Evolutionary conservation across 2,113 vertebrate genomes (phyloP), one percentile per base, ranked within the genome.

Genomic region (Clinocottus analis): DNA sequence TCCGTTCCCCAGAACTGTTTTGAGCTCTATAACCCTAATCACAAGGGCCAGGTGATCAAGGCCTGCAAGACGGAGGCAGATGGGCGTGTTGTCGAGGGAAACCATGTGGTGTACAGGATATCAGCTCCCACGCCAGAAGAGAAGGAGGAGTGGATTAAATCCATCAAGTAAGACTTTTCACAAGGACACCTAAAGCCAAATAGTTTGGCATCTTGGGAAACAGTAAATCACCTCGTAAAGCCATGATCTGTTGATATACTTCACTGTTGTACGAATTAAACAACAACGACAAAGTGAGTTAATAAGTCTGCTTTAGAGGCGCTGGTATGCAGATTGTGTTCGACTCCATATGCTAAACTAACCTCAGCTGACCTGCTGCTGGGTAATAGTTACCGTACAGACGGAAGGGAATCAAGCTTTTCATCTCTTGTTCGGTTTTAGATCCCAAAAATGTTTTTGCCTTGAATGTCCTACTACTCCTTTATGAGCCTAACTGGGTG

Each of bases 121-220:
- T 99, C 98, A 0, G 98, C 98, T 0, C 98, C 98, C 0, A 98
- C 97, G 27, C 97, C 96, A 0, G 98, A 99, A 77, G 98, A 99
- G 87, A 99, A 99, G 84, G 98, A 99, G 10, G 98, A 99, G 87
- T 99, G 98, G 98, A 99, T 99, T 87, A 99, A 99, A 89, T 99
- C 97, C 45, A 99, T 99, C 89, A 98, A 97, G 98, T 99, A 95
- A 96, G 97, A 92, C 69, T 66, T 60, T 14, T 27, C 6, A 27
- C 37, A 33, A 29, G 8, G 5, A 17, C 29, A 66, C 59, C 12
- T 66, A 2, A 16, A 62, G 27, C 23, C 27, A 3, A 9, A 10
- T 9, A 19, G 39, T 47, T 45, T 69, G 66, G 35, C 14, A 55
- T 17, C 23, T 51, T 53, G 27, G 2, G 56, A 31, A 11, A 37